Base-by-base conservation (phyloP, 2,797 vertebrate genomes). In the Brotula barbata region DNA sequence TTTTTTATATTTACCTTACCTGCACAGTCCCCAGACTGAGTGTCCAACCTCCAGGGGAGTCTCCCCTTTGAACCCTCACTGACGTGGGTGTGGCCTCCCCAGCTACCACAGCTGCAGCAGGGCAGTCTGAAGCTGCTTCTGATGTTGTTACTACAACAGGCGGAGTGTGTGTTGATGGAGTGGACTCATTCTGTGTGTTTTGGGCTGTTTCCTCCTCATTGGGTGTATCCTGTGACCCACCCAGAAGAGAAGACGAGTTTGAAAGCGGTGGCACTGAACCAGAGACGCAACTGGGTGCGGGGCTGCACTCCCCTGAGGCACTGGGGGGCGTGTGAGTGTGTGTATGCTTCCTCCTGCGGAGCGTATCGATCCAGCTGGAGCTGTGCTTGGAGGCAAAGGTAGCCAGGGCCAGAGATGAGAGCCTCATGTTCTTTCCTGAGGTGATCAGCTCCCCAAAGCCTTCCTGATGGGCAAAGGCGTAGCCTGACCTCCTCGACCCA, bases 371-470 rank as follows among this genome's bases (percentile, higher is more conserved):
- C 95, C 94, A 97, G 84, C 90, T 88, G 70, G 89, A 64, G 83
- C 93, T 93, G 80, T 95, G 91, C 33, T 94, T 92, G 1, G 92
- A 72, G 25, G 92, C 71, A 2, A 96, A 96, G 57, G 84, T 82
- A 70, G 94, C 92, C 15, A 98, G 88, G 0, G 92, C 94, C 64
- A 95, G 53, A 9, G 96, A 96, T 41, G 95, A 96, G 31, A 96
- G 93, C 1, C 94, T 81, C 96, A 97, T 97, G 89, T 97, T 98
- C 82, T 94, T 97, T 53, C 96, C 96, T 0, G 96, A 97, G 73
- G 94, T 97, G 78, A 98, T 97, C 68, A 97, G 93, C 79, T 98
- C 96, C 31, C 96, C 96, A 0, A 97, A 98, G 20, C 96, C 96
- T 62, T 98, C 96, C 81, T 96, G 95, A 82, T 98, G 96, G 1